A percentile compares a stretch with the other conserved stretches of the same genome.
phyloP scores from a whole-genome alignment of 2,113 vertebrate genomes.

The Silurus meridionalis region DNA sequence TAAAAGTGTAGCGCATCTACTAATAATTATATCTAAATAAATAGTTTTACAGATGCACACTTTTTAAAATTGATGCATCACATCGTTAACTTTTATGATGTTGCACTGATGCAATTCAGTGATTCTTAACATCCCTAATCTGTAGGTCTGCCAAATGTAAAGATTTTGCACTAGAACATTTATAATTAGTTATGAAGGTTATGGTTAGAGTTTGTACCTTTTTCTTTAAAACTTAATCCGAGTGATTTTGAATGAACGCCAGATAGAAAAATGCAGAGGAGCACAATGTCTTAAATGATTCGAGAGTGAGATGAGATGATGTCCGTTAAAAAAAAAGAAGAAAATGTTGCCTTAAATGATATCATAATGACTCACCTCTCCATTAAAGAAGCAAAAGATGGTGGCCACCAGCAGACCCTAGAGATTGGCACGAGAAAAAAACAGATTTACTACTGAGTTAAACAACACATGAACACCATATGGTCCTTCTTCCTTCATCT shows the following conservation, averaged over 20 bases:
- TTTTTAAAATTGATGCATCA: too few species aligned
- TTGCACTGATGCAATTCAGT: too few species aligned
- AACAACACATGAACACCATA: neutral
- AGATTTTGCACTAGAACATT: neutral
- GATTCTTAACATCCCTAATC: too few species aligned
- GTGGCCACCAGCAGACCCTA: constrained; percentile 85
- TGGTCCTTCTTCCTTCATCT: neutral
- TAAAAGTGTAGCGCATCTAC: too few species aligned
- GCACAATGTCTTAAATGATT: neutral
- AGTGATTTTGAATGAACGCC: too few species aligned
- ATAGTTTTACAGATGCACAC: too few species aligned
- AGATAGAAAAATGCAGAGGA: neutral
- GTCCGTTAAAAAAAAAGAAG: neutral
- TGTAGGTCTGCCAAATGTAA: too few species aligned
- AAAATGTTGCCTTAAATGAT: neutral
- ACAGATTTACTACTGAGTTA: neutral
- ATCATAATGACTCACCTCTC: constrained; percentile 74
- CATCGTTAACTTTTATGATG: too few species aligned
- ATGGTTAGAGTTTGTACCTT: neutral
- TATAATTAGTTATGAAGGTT: neutral
- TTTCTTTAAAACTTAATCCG: too few species aligned
- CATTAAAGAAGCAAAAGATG: constrained; percentile 89
- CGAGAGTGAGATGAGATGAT: too few species aligned
- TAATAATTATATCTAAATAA: too few species aligned
- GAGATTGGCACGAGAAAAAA: neutral